These are phyloP conservation scores for Drosophila cardini DNA, from an alignment of 1,140 invertebrate species.

Conservation along the genomic window DNA sequence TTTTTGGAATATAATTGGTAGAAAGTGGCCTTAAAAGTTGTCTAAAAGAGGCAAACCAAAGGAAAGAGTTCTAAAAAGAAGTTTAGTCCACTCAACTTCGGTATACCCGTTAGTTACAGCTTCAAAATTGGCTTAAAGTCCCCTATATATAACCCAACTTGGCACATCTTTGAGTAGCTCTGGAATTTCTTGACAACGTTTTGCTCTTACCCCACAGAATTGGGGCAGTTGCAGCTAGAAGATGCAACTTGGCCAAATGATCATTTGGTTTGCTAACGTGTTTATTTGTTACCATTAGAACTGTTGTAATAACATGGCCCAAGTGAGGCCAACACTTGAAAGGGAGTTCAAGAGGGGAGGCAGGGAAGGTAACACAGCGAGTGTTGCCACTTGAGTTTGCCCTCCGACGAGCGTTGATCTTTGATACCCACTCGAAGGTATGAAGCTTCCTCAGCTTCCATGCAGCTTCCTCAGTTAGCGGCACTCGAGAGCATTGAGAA, in stretches of 20 bases:
- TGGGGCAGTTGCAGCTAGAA: slow-evolving; percentile 1
- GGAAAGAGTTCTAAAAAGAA: no score
- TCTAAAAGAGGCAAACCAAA: neutral
- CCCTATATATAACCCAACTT: neutral
- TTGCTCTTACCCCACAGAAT: neutral
- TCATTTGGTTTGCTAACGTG: neutral
- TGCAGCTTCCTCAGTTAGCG: slow-evolving; percentile 16
- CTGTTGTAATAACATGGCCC: slow-evolving; percentile 32
- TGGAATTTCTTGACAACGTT: slow-evolving; percentile 1
- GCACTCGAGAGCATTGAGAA: slow-evolving; percentile 25
- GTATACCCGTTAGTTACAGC: neutral
- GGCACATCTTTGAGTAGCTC: neutral
- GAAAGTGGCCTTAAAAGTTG: no score
- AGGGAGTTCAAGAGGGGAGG: neutral
- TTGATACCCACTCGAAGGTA: slow-evolving; percentile 64
- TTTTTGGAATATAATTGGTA: no score
- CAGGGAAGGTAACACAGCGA: neutral
- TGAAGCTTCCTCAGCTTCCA: slow-evolving; percentile 70
- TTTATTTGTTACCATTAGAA: slow-evolving; percentile 34
- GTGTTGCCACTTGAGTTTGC: slow-evolving; percentile 22
- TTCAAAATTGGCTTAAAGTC: slow-evolving; percentile 1
- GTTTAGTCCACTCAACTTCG: neutral
- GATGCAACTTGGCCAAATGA: slow-evolving; percentile 1
- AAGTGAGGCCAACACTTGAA: slow-evolving; percentile 23
- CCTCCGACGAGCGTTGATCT: slow-evolving; percentile 68